Percentiles rank a stretch among this genome's conserved stretches.
Conservation (phyloP, 1,140 invertebrate genomes). For the Brachionus plicatilis region DNA sequence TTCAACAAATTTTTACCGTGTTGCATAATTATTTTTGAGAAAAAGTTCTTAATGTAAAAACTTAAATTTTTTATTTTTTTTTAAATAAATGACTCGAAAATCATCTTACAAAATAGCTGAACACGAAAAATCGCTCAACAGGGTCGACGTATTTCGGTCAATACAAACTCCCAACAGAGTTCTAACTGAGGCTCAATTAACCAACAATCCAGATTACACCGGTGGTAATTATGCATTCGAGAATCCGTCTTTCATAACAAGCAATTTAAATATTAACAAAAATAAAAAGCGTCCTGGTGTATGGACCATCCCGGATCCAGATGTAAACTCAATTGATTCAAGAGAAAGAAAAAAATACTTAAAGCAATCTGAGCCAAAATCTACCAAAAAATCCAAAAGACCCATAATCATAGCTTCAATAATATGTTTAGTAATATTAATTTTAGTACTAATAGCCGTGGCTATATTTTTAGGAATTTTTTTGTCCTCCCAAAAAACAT, state of each 20-base stretch:
- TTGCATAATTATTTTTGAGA: neutral
- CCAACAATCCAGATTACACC: neutral
- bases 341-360: neutral
- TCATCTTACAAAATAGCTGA: constrained; percentile 7
- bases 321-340: neutral
- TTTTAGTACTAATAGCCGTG: neutral
- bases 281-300: neutral
- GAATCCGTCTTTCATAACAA: neutral
- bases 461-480: neutral
- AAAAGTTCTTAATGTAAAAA: neutral
- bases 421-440: neutral
- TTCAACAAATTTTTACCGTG: neutral
- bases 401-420: neutral
- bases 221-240: neutral
- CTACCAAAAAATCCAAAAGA: neutral
- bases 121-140: neutral
- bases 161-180: neutral
- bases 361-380: neutral
- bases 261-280: neutral
- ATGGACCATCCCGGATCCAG: neutral
- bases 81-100: neutral
- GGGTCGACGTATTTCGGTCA: neutral
- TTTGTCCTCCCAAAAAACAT: neutral
- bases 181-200: neutral
- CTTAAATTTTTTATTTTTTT: neutral